Evolutionary conservation across 64 coral and sea anemone genomes (phyloP).

Genomic region (Pocillopora damicornis): DNA sequence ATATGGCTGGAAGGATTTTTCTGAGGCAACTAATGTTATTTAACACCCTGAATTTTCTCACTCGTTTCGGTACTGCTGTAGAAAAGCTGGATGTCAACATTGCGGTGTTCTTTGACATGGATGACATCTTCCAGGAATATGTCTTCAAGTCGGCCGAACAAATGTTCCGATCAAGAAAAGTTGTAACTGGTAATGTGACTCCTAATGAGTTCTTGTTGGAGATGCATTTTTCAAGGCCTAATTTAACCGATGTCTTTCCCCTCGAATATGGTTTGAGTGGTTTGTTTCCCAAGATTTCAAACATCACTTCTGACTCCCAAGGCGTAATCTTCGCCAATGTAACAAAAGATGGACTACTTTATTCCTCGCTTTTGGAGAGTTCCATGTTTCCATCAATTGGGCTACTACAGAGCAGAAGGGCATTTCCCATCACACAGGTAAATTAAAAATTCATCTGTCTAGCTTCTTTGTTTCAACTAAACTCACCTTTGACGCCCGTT

Average conservation of each 20-base stretch:
- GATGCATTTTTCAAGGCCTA: conserved; percentile 14
- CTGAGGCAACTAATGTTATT: background rate
- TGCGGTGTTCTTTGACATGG: conserved; percentile 24
- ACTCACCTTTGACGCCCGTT: background rate
- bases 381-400: conserved; percentile 1
- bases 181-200: background rate
- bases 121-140: conserved; percentile 14
- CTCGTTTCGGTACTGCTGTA: background rate
- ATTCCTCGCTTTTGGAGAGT: conserved; percentile 1
- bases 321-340: conserved; percentile 15
- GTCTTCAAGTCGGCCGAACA: conserved; percentile 19
- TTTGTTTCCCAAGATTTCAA: background rate
- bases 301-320: background rate
- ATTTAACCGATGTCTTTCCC: background rate
- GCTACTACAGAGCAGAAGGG: conserved; percentile 10
- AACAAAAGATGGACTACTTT: background rate
- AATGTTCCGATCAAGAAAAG: background rate
- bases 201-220: background rate
- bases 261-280: background rate
- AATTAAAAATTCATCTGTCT: background rate
- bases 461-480: background rate
- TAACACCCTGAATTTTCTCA: background rate
- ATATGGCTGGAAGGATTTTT: background rate
- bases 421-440: conserved; percentile 32
- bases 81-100: conserved; percentile 26